Percentiles rank a stretch among this genome's conserved stretches.
Conservation (phyloP, 2,113 vertebrate species). For the Noturus placidus region DNA sequence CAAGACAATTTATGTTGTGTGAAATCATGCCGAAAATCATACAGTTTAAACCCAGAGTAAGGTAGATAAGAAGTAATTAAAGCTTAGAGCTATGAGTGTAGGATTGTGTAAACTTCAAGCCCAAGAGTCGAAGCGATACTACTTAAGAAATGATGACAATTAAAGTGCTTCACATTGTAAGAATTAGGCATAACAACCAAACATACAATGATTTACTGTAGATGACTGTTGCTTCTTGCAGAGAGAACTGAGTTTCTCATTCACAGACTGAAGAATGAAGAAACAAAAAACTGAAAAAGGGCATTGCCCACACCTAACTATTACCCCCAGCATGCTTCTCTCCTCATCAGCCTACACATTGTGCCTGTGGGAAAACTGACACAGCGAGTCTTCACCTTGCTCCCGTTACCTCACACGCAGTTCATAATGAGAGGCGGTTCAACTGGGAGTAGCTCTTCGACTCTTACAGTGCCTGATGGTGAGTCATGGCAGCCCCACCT, state of each 20-base stretch:
- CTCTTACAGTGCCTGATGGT: slow-evolving; percentile 30
- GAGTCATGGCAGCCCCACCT: slow-evolving; percentile 27
- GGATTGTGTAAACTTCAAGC: not conserved
- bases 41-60: not conserved
- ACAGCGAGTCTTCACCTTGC: slow-evolving; percentile 10
- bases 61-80: not conserved
- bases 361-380: slow-evolving; percentile 10
- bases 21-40: not conserved
- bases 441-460: not conserved
- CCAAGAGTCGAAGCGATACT: not conserved
- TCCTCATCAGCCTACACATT: not conserved
- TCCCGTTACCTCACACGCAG: slow-evolving; percentile 22
- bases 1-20: not conserved
- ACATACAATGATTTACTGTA: not conserved
- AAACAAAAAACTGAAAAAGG: not conserved
- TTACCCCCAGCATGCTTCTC: slow-evolving; percentile 4
- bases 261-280: not conserved
- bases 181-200: not conserved
- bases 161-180: not conserved
- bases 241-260: not conserved
- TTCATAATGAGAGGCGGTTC: not conserved
- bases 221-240: not conserved
- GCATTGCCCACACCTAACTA: not conserved
- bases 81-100: not conserved
- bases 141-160: not conserved